Base-by-base conservation (phyloP, 2,888 invertebrate genomes). In the Parnassius smintheus region DNA sequence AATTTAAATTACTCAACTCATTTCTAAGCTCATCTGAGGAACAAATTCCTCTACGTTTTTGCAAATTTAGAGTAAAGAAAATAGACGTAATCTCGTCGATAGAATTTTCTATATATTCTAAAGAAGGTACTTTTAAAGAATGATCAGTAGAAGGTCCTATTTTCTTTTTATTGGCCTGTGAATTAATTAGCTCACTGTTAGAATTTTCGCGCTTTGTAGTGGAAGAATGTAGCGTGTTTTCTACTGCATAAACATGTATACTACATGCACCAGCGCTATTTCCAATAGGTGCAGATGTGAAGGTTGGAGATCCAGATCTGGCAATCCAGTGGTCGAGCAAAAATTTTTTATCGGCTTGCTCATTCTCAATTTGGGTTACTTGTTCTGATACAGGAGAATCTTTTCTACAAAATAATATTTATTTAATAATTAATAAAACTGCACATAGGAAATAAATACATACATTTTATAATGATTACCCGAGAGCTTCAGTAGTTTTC, bases 31-130 rank as follows among this genome's bases (percentile, higher is more conserved):
- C 92, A 71, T 90, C 92, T 12, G 93, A 88, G 1, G 93, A 92
- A 75, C 93, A 93, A 70, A 93, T 93, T 9, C 93, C 93, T 61
- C 93, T 83, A 2, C 93, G 87, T 77, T 93, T 93, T 71, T 93
- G 91, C 52, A 90, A 80, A 67, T 88, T 89, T 50, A 92, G 70
- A 66, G 83, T 89, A 48, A 59, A 59, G 56, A 61, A 59, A 65
- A 81, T 84, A 1, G 87, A 78, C 25, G 90, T 89, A 52, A 92
- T 86, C 78, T 89, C 88, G 68, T 91, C 89, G 61, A 91, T 87
- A 9, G 91, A 89, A 66, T 89, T 89, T 74, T 90, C 91, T 66
- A 88, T 72, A 68, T 81, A 86, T 61, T 87, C 85, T 68, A 86
- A 79, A 56, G 87, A 82, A 25, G 87, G 83, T 65, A 91, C 75